Conservation (phyloP, 1,140 invertebrate species). For the Bactericera cockerelli region DNA sequence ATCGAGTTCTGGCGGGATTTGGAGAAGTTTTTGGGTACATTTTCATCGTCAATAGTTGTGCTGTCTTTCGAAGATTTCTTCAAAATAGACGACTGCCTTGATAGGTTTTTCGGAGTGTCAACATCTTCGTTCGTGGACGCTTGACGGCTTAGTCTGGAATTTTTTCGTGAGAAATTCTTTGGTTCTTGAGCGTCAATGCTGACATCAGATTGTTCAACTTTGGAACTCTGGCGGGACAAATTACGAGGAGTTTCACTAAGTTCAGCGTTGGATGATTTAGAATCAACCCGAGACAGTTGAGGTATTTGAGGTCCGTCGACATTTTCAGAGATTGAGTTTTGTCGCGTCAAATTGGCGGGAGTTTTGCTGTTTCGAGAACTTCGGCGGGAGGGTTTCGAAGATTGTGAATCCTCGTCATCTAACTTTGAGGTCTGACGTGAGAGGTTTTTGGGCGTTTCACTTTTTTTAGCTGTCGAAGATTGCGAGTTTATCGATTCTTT, state of each 20-base stretch:
- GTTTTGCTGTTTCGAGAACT: neutral
- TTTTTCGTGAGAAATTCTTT: slow-evolving; percentile 3
- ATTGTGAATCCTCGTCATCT: neutral
- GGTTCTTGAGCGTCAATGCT: neutral
- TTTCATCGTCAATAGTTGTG: neutral
- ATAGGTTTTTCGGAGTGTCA: neutral
- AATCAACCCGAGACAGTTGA: slow-evolving; percentile 17
- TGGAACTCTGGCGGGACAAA: neutral
- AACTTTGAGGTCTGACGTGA: neutral
- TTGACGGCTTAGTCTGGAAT: neutral
- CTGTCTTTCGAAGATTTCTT: neutral
- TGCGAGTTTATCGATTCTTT: neutral
- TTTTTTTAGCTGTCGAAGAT: neutral
- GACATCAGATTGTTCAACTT: neutral
- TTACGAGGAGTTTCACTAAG: neutral
- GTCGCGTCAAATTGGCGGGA: neutral
- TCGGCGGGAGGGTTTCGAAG: neutral
- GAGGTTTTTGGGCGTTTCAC: slow-evolving; percentile 4
- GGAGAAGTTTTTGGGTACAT: neutral
- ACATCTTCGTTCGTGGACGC: neutral
- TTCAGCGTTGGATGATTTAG: neutral
- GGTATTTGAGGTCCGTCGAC: slow-evolving; percentile 19
- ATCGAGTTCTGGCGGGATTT: too few relatives aligned
- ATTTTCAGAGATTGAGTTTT: slow-evolving; percentile 13
- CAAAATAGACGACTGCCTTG: neutral